A percentile compares a stretch with the other conserved stretches of the same genome.
phyloP scores from a whole-genome alignment of 2,113 vertebrate species.

The Lophius piscatorius region DNA sequence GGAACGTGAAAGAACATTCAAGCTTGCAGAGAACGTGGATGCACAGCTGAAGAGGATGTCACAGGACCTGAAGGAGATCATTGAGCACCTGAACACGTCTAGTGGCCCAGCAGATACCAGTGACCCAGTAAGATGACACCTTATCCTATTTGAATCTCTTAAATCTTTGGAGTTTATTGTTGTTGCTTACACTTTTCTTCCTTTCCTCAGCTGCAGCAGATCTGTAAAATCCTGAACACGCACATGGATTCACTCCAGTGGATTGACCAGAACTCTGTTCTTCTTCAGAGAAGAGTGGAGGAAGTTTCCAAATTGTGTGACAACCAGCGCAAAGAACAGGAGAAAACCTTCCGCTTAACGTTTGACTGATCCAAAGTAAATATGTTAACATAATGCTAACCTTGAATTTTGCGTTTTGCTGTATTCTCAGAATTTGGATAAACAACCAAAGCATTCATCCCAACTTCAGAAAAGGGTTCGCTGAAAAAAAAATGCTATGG shows the following conservation, averaged over 20 bases:
- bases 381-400: background rate
- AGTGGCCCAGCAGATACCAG: conserved; percentile 81
- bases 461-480: no score
- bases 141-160: background rate
- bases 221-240: conserved; percentile 97
- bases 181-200: background rate
- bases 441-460: no score
- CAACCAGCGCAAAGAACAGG: conserved; percentile 93
- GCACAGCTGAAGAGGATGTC: conserved; percentile 91
- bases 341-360: conserved; percentile 88
- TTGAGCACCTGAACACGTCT: conserved; percentile 87
- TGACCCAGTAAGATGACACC: conserved; percentile 80
- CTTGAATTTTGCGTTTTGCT: background rate
- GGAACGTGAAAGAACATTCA: conserved; percentile 94
- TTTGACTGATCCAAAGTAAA: conserved; percentile 78
- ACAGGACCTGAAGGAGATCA: conserved; percentile 93
- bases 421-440: no score
- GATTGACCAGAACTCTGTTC: conserved; percentile 95
- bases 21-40: conserved; percentile 90
- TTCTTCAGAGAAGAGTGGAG: conserved; percentile 93
- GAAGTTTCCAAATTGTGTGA: conserved; percentile 93
- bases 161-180: background rate
- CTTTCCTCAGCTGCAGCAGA: conserved; percentile 89
- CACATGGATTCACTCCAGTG: conserved; percentile 98
- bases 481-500: no score